phyloP scores from a whole-genome alignment of 2,113 vertebrate genomes.

The Meleagris gallopavo region DNA sequence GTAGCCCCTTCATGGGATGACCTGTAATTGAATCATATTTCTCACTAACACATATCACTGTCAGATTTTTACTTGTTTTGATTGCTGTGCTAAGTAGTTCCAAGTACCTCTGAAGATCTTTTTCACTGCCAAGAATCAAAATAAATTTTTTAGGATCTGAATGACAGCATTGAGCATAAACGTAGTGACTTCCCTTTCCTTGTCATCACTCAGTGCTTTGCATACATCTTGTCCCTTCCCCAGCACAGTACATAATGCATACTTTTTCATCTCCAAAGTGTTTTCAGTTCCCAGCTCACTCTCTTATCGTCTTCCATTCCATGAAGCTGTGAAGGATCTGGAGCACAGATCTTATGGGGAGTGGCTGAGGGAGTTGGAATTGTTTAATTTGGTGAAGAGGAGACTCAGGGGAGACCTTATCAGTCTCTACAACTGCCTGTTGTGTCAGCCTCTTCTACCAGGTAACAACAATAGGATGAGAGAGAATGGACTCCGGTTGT shows the following conservation, averaged over 20 bases:
- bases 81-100: not conserved
- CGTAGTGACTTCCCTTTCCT: not conserved
- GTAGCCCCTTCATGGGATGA: not conserved
- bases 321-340: too few species aligned
- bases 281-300: not conserved
- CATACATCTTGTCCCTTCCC: not conserved
- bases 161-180: not conserved
- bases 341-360: too few species aligned
- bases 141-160: not conserved
- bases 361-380: too few species aligned
- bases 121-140: not conserved
- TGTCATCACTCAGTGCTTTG: not conserved
- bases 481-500: too few species aligned
- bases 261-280: not conserved
- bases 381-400: too few species aligned
- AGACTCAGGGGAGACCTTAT: too few species aligned
- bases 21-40: not conserved
- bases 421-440: too few species aligned
- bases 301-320: not conserved
- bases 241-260: accelerated
- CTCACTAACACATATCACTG: not conserved
- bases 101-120: not conserved
- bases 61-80: not conserved
- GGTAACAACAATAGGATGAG: too few species aligned
- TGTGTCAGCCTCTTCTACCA: too few species aligned